Base-by-base conservation (phyloP, 2,888 invertebrate genomes). In the Chironomus riparius region DNA sequence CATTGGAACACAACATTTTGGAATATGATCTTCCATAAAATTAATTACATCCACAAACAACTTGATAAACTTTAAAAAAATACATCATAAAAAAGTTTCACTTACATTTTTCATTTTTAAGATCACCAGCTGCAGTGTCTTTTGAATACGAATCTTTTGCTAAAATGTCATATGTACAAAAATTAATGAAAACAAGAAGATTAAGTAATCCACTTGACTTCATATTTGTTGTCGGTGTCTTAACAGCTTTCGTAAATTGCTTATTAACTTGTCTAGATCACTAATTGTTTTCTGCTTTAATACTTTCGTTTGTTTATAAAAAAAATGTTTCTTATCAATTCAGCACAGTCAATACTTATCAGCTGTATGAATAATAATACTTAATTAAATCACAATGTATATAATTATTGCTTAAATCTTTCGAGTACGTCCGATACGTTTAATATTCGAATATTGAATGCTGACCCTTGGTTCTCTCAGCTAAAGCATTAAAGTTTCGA, bases 41-140 rank as follows among this genome's bases (percentile, higher is more conserved):
- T 38, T 38, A 38, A 38, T 38, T 38, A 38, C 38, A 38, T 38
- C 38, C 38, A 38, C 38, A 28, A 28, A 28, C 28, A 10, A 38
- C 38, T 2, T 38, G 38, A 38, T 38, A 38, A 38, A 38, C 38
- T 10, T 38, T 38, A 38, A 28, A 38, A 38, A 38, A 10, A 38
- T 2, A 10, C 10, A 28, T 10, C 38, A 38, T 38, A 38, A 38
- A 38, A 38, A 38, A 38, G 38, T 38, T 56, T 18, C 7, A 72
- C 72, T 72, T 47, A 72, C 72, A 62, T 62, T 72, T 72, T 18
- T 62, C 72, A 62, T 50, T 62, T 38, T 72, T 72, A 6, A 5
- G 2, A 15, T 56, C 47, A 15, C 22, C 24, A 0, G 56, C n/a
- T 71, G 28, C 15, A 15, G 22, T 15, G 38, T 61, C 62, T 62